Percentiles rank a stretch among this genome's conserved stretches.
Evolutionary conservation across 2,888 invertebrate genomes (phyloP).

Genomic region (Fabriciana adippe): DNA sequence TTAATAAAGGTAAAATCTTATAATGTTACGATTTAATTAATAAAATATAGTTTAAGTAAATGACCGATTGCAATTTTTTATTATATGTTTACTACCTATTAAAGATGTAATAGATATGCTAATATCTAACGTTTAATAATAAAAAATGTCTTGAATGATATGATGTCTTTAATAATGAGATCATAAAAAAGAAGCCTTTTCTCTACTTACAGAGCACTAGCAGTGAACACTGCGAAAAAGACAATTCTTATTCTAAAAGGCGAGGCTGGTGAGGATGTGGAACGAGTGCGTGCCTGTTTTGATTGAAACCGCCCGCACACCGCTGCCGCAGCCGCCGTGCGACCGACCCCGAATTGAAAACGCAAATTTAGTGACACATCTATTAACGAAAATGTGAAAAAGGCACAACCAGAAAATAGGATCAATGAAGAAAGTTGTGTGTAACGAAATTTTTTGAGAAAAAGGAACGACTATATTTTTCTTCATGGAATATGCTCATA

Average conservation of each 20-base stretch:
- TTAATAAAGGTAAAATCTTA: not conserved
- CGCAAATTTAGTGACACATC: conserved; percentile 80
- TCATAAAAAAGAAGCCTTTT: conserved; percentile 47
- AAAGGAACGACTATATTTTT: conserved; percentile 15
- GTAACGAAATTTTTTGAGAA: conserved; percentile 46
- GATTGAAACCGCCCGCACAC: conserved; percentile 71
- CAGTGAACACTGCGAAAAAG: conserved; percentile 75
- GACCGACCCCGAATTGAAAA: conserved; percentile 74
- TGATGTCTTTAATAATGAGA: not conserved
- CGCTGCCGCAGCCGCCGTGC: conserved; percentile 43
- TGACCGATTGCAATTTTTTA: too few relatives aligned
- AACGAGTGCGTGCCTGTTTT: conserved; percentile 78
- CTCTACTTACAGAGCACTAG: conserved; percentile 57
- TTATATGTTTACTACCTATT: too few relatives aligned
- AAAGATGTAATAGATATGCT: too few relatives aligned
- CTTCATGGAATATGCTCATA: conserved; percentile 7
- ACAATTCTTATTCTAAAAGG: conserved; percentile 82
- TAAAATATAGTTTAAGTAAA: too few relatives aligned
- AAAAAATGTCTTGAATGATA: too few relatives aligned
- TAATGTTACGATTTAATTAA: too few relatives aligned
- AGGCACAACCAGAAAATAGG: conserved; percentile 65
- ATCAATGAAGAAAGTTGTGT: conserved; percentile 50
- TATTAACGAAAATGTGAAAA: conserved; percentile 73
- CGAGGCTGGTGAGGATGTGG: conserved; percentile 75
- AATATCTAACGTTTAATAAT: too few relatives aligned